Percentiles rank a stretch among this genome's conserved stretches.
phyloP scores from a whole-genome alignment of 2,113 vertebrate genomes.

The Galbula dea region DNA sequence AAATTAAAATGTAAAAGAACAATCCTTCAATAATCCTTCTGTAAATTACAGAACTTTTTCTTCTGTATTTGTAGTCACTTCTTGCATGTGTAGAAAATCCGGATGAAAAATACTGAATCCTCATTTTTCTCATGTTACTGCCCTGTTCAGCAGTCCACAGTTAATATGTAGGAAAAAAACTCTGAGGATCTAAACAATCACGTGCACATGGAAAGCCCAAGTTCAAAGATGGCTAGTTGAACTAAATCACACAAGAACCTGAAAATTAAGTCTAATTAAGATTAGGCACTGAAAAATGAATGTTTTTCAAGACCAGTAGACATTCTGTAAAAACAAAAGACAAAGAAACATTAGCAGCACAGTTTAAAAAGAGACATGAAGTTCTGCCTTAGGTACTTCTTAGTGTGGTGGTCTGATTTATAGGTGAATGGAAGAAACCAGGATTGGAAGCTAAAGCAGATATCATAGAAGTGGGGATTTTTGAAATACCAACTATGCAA shows the following conservation, averaged over 20 bases:
- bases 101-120: background rate
- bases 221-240: background rate
- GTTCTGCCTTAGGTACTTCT: background rate
- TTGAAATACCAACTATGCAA: background rate
- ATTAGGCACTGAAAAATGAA: background rate
- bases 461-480: background rate
- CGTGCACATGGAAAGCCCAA: rapidly evolving
- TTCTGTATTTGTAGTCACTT: background rate
- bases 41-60: background rate
- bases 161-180: background rate
- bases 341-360: background rate
- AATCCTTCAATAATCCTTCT: background rate
- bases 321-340: background rate
- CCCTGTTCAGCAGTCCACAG: background rate
- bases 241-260: background rate
- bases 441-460: background rate
- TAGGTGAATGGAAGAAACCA: background rate
- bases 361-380: background rate
- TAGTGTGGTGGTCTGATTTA: background rate
- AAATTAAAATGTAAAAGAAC: background rate
- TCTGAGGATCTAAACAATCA: background rate
- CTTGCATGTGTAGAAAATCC: background rate
- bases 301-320: background rate
- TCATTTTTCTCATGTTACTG: background rate
- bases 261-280: background rate